Evolutionary conservation across 2,113 vertebrate genomes (phyloP), one percentile per base, ranked within the genome.

Genomic region (Cyanoliseus patagonus): DNA sequence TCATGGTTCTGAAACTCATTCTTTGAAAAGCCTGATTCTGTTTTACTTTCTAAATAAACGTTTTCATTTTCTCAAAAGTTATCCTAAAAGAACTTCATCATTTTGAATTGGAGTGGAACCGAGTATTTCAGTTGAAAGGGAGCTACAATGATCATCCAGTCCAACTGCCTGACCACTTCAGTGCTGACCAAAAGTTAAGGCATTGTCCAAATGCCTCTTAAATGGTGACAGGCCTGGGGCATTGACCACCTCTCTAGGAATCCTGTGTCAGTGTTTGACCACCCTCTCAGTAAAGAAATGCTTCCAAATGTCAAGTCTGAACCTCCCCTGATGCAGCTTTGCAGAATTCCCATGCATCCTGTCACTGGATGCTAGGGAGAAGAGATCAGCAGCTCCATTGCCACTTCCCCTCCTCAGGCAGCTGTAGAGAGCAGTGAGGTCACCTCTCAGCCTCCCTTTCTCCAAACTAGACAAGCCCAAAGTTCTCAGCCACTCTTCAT

Each of bases 281-380:
- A 41, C 35, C 30, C 24, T 62, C 46, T 51, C 7, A 6, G 15
- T n/a, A 72, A 52, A 62, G 46, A 72, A 72, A 42, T 24, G 31
- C 31, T 30, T 70, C 37, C 31, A 35, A 15, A 63, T 35, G 31
- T 83, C 9, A 16, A 52, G 15, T 23, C 13, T 83, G 12, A 51
- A n/a, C 44, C 35, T 61, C 8, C 13, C 13, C 10, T 70, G 35
- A 9, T 9, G 11, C 23, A n/a, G 35, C 14, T 70, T 49, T 69
- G 42, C 39, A 10, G 42, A 17, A 39, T 57, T 57, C 28, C n/a
- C 20, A 7, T 3, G 1, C 0, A 1, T 63, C 44, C 44, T 49
- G 46, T 61, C 13, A 14, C 55, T 59, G 55, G 33, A 23, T 59
- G 22, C 55, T 22, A 59, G 55, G 55, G 33, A 59, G 33, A 59